These are phyloP conservation scores for Stichopus chloronotus DNA, from an alignment of 35 echinoderm and acorn worm species.

Conservation along the genomic window DNA sequence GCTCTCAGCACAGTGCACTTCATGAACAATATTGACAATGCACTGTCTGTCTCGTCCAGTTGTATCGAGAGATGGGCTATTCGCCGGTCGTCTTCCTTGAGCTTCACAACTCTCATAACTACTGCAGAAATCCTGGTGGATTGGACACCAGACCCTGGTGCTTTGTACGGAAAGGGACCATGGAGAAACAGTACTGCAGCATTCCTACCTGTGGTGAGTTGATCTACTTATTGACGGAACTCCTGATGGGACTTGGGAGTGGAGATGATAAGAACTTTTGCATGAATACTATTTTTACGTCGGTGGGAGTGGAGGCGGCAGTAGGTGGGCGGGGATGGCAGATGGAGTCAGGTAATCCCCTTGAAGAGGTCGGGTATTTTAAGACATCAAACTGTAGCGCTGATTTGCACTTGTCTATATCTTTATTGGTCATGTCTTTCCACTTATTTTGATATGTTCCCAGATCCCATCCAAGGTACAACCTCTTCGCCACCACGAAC, in stretches of 20 bases:
- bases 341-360: too few relatives aligned
- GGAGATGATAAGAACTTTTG: neutral
- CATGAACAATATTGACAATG: too few relatives aligned
- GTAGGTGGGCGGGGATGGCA: neutral
- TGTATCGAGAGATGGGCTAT: neutral
- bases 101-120: conserved; percentile 61
- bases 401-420: too few relatives aligned
- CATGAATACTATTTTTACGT: too few relatives aligned
- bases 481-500: neutral
- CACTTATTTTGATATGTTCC: neutral
- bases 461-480: neutral
- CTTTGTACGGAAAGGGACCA: conserved; percentile 29
- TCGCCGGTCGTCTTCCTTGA: conserved; percentile 50
- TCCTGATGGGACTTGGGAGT: neutral
- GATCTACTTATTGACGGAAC: neutral
- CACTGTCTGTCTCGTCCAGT: neutral
- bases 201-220: conserved; percentile 72
- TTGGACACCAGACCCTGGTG: conserved; percentile 59
- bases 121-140: conserved; percentile 73
- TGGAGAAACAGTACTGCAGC: conserved; percentile 56
- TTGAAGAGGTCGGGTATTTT: too few relatives aligned
- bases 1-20: too few relatives aligned
- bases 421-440: too few relatives aligned
- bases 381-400: too few relatives aligned
- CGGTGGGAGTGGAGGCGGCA: neutral